Conservation (phyloP, 1,140 invertebrate genomes). For the Drosophila kanapiae region DNA sequence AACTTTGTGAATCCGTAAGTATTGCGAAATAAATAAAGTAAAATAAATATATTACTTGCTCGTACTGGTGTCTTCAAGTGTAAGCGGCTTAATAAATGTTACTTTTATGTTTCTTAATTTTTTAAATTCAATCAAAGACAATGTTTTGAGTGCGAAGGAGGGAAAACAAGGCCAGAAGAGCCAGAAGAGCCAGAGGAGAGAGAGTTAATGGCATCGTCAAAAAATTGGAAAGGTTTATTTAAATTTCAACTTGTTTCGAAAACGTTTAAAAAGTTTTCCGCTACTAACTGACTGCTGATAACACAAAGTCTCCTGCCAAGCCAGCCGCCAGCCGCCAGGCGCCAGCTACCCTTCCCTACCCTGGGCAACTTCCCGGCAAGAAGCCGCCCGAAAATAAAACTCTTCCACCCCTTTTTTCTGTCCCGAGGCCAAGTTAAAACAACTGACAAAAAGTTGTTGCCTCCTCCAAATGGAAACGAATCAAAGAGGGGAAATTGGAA, state of each 20-base stretch:
- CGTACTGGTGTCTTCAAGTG: too few species aligned
- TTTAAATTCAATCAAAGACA: slow-evolving; percentile 30
- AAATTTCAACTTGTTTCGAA: slow-evolving; percentile 83
- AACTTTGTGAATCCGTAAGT: background rate
- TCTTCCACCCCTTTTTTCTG: slow-evolving; percentile 25
- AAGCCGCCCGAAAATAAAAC: slow-evolving; percentile 8
- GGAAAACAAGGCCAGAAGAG: too few species aligned
- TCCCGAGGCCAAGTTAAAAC: slow-evolving; percentile 71
- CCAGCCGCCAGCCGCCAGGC: background rate
- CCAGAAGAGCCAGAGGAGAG: background rate
- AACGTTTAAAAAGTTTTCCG: slow-evolving; percentile 81
- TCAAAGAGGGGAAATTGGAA: slow-evolving; percentile 34
- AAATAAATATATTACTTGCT: too few species aligned
- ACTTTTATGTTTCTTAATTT: background rate
- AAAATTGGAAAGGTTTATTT: slow-evolving; percentile 81
- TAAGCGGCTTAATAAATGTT: too few species aligned
- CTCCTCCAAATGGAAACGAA: slow-evolving; percentile 47
- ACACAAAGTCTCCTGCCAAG: slow-evolving; percentile 58
- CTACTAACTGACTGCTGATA: slow-evolving; percentile 82
- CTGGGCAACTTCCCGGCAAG: too few species aligned
- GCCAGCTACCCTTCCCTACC: background rate
- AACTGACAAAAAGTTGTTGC: slow-evolving; percentile 75
- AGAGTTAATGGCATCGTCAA: slow-evolving; percentile 66
- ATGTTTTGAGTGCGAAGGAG: too few species aligned
- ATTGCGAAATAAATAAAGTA: background rate